Evolutionary conservation across 2,888 invertebrate species (phyloP), one percentile per base, ranked within the genome.

Genomic region (Melangyna quadrimaculata): DNA sequence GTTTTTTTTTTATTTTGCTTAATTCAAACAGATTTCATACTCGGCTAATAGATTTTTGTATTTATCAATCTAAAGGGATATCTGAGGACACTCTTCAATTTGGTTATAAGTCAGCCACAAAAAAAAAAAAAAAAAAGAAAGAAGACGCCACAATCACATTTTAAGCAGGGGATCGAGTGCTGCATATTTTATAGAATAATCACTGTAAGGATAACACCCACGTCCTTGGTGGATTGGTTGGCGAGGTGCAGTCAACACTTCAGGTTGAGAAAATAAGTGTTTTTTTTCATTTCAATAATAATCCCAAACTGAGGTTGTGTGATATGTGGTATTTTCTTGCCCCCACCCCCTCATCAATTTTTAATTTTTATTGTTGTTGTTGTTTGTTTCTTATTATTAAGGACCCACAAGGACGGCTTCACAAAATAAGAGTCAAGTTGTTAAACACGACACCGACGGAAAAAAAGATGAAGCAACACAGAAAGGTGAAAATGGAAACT

Each of bases 161-260:
- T 22, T 35, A 48, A 72, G 67, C 53, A 19, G 43, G 51, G 22
- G 65, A 75, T 61, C 59, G 59, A 57, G 67, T 67, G 67, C 75
- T 80, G 80, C 65, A 84, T 84, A 67, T 79, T 27, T 83, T 72
- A 80, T 69, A 8, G 63, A 6, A n/a, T 29, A 37, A 29, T 51
- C 59, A 55, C 37, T 37, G 35, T 12, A 71, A 48, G 51, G 29
- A 78, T 63, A 72, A 72, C 81, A n/a, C n/a, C n/a, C n/a, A 73
- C 73, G 65, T 86, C 72, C 86, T 86, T 81, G 84, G n/a, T n/a
- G n/a, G n/a, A n/a, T n/a, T 70, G 80, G 69, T 59, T 8, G 19
- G 57, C 22, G n/a, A n/a, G 17, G 78, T 70, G 37, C 24, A 40
- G 51, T 69, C 65, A 71, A 17, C 55, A 67, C 32, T 72, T 57